These are phyloP conservation scores for Galemys pyrenaicus DNA, from an alignment of 2,113 vertebrate species.

Conservation along the genomic window DNA sequence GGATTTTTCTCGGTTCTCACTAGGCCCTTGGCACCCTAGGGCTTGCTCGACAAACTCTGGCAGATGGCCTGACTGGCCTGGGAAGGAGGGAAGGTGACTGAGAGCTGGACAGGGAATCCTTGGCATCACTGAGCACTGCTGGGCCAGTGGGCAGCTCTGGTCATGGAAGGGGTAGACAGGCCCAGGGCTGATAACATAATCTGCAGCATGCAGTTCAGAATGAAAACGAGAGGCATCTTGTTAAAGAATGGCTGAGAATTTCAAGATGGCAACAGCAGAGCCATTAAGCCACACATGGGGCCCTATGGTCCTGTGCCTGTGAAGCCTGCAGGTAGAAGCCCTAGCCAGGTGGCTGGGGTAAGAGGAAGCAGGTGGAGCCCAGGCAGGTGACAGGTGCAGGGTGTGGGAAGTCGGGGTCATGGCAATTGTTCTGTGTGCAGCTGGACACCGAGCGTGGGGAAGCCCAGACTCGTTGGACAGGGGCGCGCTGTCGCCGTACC, in stretches of 20 bases:
- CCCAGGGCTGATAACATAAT: background rate
- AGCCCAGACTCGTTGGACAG: background rate
- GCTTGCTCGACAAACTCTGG: background rate
- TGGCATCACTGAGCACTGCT: background rate
- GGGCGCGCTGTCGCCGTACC: conserved; percentile 74
- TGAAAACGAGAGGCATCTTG: background rate
- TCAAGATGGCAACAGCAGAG: background rate
- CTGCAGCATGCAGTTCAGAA: background rate
- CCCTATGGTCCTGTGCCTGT: background rate
- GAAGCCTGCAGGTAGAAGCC: background rate
- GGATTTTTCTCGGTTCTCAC: background rate
- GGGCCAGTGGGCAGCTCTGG: background rate
- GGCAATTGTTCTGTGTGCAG: background rate
- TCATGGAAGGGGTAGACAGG: too few species aligned
- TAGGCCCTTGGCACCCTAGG: background rate
- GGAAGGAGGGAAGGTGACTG: background rate
- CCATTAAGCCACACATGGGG: background rate
- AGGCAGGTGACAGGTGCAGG: too few species aligned
- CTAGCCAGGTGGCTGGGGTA: background rate
- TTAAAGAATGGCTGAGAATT: background rate
- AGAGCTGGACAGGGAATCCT: background rate
- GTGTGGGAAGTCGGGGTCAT: background rate
- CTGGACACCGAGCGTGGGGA: background rate
- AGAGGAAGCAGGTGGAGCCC: background rate
- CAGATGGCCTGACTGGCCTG: background rate